Percentiles rank a stretch among this genome's conserved stretches.
phyloP scores from a whole-genome alignment of 2,888 invertebrate genomes.

The Heliconius ismenius region DNA sequence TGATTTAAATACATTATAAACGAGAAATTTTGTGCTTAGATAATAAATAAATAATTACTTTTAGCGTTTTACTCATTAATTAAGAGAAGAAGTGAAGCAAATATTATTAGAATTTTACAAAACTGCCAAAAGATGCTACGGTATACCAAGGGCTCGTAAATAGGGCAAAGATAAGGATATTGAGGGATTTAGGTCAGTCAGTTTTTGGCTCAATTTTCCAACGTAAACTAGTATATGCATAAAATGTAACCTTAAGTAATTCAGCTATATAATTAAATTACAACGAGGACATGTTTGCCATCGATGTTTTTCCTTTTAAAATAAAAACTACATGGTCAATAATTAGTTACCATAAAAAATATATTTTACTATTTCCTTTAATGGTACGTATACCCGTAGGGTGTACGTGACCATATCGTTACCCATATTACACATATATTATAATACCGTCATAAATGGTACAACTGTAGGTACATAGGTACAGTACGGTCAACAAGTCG shows the following conservation, averaged over 20 bases:
- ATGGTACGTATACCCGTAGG: neutral
- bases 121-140: neutral
- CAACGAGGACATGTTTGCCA: neutral
- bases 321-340: neutral
- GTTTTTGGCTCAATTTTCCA: neutral
- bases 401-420: constrained; percentile 29
- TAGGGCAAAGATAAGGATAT: neutral
- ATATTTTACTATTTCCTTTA: neutral
- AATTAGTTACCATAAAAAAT: neutral
- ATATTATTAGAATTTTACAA: neutral
- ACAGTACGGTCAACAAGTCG: too few species aligned
- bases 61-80: too few species aligned
- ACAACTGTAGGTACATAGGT: constrained; percentile 22
- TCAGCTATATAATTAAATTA: neutral
- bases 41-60: neutral
- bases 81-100: neutral
- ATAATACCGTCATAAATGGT: constrained; percentile 22
- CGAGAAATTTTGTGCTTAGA: neutral
- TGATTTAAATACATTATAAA: neutral
- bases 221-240: too few species aligned
- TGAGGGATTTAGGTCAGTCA: neutral
- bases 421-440: neutral
- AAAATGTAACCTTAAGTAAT: neutral
- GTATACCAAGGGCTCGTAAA: neutral
- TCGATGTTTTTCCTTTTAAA: constrained; percentile 4